phyloP scores from a whole-genome alignment of 2,888 invertebrate genomes.

The Lochmaea crataegi region DNA sequence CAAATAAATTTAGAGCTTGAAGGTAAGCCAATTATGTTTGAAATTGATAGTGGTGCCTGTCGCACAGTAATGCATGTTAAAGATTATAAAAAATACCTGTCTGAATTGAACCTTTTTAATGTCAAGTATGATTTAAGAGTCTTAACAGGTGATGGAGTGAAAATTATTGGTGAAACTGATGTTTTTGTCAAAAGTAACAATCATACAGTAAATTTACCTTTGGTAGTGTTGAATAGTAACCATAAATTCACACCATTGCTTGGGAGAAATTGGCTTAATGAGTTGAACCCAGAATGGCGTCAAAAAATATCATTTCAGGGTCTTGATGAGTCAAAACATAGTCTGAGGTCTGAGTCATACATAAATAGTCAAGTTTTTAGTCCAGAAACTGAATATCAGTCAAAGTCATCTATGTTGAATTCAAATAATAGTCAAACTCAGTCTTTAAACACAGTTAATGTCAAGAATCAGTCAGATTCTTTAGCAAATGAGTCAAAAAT shows the following conservation, averaged over 20 bases:
- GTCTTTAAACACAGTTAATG: neutral
- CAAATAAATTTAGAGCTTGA: conserved; percentile 8
- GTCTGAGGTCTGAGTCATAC: too few relatives aligned
- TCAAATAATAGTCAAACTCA: neutral
- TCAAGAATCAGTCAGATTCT: neutral
- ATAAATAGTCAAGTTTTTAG: too few relatives aligned
- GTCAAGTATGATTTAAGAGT: conserved; percentile 34
- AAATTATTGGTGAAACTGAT: conserved; percentile 28
- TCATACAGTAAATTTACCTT: conserved; percentile 9
- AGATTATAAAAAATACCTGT: conserved; percentile 16
- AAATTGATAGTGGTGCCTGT: too few relatives aligned
- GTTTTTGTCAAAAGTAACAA: conserved; percentile 22
- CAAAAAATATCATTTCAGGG: too few relatives aligned
- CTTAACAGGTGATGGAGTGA: conserved; percentile 34
- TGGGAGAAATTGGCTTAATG: conserved; percentile 31
- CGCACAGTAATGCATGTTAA: neutral
- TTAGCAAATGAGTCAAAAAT: neutral
- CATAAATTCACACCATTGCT: conserved; percentile 18
- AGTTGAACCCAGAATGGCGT: conserved; percentile 21
- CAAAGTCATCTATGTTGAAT: neutral
- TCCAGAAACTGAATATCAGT: neutral
- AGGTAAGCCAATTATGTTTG: neutral
- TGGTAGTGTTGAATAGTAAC: conserved; percentile 19
- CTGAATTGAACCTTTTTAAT: conserved; percentile 7
- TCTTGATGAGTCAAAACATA: neutral